These are phyloP conservation scores for Matsumurasca onukii DNA, from an alignment of 1,140 invertebrate species.

Conservation along the genomic window DNA sequence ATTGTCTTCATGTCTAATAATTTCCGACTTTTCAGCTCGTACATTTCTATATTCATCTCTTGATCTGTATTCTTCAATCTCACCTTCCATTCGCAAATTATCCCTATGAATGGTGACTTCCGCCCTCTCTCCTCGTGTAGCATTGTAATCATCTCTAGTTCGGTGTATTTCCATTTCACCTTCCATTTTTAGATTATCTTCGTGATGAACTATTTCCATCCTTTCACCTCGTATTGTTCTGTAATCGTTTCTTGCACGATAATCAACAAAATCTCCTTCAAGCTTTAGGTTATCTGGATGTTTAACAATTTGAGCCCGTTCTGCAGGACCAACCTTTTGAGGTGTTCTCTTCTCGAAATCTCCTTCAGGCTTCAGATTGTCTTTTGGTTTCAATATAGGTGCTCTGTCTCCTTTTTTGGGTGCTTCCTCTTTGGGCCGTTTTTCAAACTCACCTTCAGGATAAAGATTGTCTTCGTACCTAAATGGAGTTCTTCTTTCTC, in stretches of 20 bases:
- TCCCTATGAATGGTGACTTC: conserved; percentile 59
- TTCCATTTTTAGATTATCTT: conserved; percentile 60
- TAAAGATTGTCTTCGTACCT: conserved; percentile 54
- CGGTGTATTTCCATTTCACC: conserved; percentile 54
- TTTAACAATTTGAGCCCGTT: conserved; percentile 52
- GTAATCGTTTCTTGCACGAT: conserved; percentile 46
- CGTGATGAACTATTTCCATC: conserved; percentile 57
- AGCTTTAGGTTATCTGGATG: conserved; percentile 59
- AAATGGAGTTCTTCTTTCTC: conserved; percentile 43
- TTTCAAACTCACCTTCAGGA: conserved; percentile 60
- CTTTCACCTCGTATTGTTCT: conserved; percentile 55
- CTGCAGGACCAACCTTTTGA: conserved; percentile 50
- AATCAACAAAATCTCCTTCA: conserved; percentile 55
- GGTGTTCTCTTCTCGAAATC: conserved; percentile 42
- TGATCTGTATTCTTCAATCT: conserved; percentile 51
- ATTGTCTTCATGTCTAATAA: conserved; percentile 52
- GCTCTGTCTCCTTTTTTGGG: conserved; percentile 55
- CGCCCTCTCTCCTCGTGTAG: conserved; percentile 53
- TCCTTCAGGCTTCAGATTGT: conserved; percentile 59
- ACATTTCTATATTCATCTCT: conserved; percentile 42
- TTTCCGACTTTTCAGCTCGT: conserved; percentile 38
- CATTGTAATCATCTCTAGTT: conserved; percentile 48
- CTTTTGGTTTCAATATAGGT: conserved; percentile 53
- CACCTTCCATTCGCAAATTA: conserved; percentile 62
- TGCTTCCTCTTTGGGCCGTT: conserved; percentile 49